These are phyloP conservation scores for Sakesphorus luctuosus DNA, from an alignment of 2,113 vertebrate species.

Conservation along the genomic window DNA sequence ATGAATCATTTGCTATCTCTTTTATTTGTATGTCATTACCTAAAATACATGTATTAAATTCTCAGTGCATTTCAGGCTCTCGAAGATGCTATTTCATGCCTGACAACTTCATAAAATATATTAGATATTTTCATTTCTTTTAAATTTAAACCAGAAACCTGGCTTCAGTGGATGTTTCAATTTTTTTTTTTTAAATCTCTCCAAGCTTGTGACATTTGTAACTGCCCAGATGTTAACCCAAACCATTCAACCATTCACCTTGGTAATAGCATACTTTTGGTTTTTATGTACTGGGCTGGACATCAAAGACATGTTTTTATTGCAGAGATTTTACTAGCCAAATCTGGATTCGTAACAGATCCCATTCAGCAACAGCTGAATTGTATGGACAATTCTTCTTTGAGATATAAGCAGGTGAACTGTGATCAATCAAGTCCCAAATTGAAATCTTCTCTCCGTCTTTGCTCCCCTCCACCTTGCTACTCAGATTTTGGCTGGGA, in stretches of 20 bases:
- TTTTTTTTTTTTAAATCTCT: conserved; percentile 32
- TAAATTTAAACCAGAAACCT: conserved; percentile 70
- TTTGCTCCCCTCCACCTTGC: background rate
- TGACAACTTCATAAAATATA: conserved; percentile 55
- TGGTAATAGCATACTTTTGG: conserved; percentile 66
- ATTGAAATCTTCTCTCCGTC: background rate
- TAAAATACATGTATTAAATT: conserved; percentile 20
- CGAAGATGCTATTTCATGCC: conserved; percentile 51
- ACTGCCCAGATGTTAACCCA: conserved; percentile 64
- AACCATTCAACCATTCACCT: conserved; percentile 70
- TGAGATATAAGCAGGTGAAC: conserved; percentile 57
- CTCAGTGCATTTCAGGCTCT: background rate
- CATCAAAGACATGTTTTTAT: conserved; percentile 75
- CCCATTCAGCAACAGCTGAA: background rate
- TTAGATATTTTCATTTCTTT: conserved; percentile 54
- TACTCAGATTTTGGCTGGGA: background rate
- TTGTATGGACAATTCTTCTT: background rate
- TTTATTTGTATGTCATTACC: conserved; percentile 47
- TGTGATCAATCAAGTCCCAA: background rate
- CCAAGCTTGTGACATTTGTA: conserved; percentile 57
- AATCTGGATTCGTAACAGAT: conserved; percentile 54
- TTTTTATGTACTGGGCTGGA: conserved; percentile 67
- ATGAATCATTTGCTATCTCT: conserved; percentile 18
- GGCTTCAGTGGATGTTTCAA: conserved; percentile 45
- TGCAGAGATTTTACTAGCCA: conserved; percentile 45